A percentile compares a stretch with the other conserved stretches of the same genome.
phyloP scores from a whole-genome alignment of 2,113 vertebrate genomes.

The Pollachius pollachius region DNA sequence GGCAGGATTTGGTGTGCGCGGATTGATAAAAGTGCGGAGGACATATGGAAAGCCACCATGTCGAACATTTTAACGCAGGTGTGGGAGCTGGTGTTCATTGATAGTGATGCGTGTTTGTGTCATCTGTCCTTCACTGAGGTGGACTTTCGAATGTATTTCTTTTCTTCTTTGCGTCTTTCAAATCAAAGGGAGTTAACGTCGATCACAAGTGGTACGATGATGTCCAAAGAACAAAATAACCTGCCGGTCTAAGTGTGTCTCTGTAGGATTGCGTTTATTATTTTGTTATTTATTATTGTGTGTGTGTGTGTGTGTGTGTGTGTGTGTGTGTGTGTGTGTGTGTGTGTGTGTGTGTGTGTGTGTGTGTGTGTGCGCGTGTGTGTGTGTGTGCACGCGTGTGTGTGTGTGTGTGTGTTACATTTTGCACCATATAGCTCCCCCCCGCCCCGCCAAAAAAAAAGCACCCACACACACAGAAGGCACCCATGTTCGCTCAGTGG shows the following conservation, averaged over 20 bases:
- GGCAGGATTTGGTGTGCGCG: background rate
- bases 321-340: background rate
- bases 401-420: too few species aligned
- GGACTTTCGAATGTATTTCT: constrained; percentile 7
- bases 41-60: constrained; percentile 29
- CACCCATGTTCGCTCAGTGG: too few species aligned
- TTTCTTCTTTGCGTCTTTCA: background rate
- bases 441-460: background rate
- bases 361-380: background rate
- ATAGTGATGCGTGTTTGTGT: constrained; percentile 2
- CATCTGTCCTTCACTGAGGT: background rate
- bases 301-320: constrained; percentile 1
- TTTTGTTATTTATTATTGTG: background rate
- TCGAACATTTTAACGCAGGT: constrained; percentile 8
- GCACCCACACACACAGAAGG: too few species aligned
- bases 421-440: background rate
- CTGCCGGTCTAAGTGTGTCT: too few species aligned
- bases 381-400: background rate
- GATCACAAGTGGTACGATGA: too few species aligned
- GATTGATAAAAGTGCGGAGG: constrained; percentile 1
- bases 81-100: constrained; percentile 21
- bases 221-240: too few species aligned
- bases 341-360: too few species aligned
- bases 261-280: too few species aligned
- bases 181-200: background rate